A percentile compares a stretch with the other conserved stretches of the same genome.
phyloP scores from a whole-genome alignment of 1,140 invertebrate species.

The Aculops lycopersici region DNA sequence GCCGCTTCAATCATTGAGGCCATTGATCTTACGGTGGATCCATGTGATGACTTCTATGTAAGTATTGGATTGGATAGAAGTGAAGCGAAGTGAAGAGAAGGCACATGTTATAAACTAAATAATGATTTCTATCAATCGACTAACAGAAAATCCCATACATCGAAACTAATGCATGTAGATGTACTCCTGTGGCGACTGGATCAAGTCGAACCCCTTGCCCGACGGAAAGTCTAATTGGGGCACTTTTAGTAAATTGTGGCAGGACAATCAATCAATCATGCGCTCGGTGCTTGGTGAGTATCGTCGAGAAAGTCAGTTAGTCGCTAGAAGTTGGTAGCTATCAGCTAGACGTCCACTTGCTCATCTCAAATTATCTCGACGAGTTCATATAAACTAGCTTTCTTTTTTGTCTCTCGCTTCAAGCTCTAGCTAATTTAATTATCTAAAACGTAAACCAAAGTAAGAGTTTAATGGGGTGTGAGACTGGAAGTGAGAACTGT shows the following conservation, averaged over 20 bases:
- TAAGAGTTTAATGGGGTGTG: too few relatives aligned
- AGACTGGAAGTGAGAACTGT: too few relatives aligned
- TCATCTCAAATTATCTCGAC: too few relatives aligned
- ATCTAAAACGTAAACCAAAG: slow-evolving; percentile 2
- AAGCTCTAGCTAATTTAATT: slow-evolving; percentile 1
- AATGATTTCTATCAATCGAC: too few relatives aligned
- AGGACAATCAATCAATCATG: slow-evolving; percentile 65
- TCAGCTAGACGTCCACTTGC: too few relatives aligned
- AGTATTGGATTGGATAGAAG: too few relatives aligned
- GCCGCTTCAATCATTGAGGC: slow-evolving; percentile 48
- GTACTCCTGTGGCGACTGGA: slow-evolving; percentile 72
- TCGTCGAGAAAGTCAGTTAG: too few relatives aligned
- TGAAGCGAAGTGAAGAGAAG: too few relatives aligned
- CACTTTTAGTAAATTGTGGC: slow-evolving; percentile 67
- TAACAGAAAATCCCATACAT: background rate
- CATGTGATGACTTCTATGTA: slow-evolving; percentile 76
- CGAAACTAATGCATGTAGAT: background rate
- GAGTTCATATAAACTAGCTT: background rate
- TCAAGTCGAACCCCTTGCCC: slow-evolving; percentile 59
- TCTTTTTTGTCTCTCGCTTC: background rate
- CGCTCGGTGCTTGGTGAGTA: slow-evolving; percentile 39
- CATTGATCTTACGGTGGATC: slow-evolving; percentile 40
- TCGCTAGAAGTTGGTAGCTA: too few relatives aligned
- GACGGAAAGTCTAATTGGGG: slow-evolving; percentile 63
- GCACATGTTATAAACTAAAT: too few relatives aligned